Evolutionary conservation across 2,888 invertebrate species (phyloP).

Genomic region (Troides helena): DNA sequence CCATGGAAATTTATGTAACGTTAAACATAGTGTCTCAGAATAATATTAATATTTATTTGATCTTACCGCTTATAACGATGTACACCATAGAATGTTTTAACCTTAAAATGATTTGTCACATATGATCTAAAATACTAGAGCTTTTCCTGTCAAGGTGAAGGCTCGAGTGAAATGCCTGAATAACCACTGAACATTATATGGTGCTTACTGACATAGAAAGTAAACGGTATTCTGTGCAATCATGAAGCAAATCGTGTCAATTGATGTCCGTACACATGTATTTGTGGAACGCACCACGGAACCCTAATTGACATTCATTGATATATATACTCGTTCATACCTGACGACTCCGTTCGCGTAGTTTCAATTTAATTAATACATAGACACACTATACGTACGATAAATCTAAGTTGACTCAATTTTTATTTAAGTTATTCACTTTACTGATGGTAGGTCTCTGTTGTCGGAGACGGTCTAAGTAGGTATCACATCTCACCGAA

Average conservation of each 20-base stretch:
- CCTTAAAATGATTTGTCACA: background rate
- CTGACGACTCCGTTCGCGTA: background rate
- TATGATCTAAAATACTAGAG: slow-evolving; percentile 15
- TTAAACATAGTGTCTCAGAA: background rate
- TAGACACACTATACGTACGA: background rate
- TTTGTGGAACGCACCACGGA: slow-evolving; percentile 33
- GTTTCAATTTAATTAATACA: background rate
- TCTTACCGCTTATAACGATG: background rate
- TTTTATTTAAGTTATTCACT: no score
- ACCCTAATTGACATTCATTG: slow-evolving; percentile 15
- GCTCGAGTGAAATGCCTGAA: slow-evolving; percentile 47
- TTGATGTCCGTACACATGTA: slow-evolving; percentile 45
- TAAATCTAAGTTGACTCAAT: background rate
- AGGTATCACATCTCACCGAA: no score
- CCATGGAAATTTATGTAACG: background rate
- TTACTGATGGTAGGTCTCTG: no score
- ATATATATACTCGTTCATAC: background rate
- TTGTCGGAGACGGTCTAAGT: no score
- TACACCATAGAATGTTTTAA: background rate
- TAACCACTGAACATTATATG: slow-evolving; percentile 62
- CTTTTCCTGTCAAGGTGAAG: slow-evolving; percentile 52
- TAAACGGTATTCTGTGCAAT: slow-evolving; percentile 60
- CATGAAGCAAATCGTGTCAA: slow-evolving; percentile 69
- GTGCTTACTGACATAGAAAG: slow-evolving; percentile 51
- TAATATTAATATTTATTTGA: background rate